Evolutionary conservation across 2,888 invertebrate species (phyloP).

Genomic region (Pseudococcus jackbeardsleyi): DNA sequence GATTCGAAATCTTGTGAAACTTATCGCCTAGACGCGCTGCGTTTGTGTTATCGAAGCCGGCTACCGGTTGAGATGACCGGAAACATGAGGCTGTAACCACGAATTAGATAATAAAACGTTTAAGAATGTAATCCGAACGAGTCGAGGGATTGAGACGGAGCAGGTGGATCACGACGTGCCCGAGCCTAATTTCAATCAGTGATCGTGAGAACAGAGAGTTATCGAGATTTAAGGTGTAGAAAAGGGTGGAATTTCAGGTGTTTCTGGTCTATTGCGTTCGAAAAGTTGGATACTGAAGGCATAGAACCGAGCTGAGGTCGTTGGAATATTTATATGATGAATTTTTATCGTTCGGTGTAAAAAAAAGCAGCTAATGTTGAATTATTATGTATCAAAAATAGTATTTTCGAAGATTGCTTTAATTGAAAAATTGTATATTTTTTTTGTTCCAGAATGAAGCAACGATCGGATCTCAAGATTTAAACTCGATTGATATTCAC

Average conservation of each 20-base stretch:
- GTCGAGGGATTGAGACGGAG: not conserved
- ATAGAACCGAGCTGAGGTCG: not conserved
- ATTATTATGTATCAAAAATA: too few species aligned
- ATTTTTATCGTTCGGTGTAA: too few species aligned
- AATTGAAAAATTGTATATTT: too few species aligned
- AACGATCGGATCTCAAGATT: too few species aligned
- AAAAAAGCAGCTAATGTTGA: too few species aligned
- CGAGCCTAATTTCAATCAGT: constrained; percentile 39
- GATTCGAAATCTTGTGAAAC: constrained; percentile 19
- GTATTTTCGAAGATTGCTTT: too few species aligned
- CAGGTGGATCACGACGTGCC: constrained; percentile 37
- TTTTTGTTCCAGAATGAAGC: too few species aligned
- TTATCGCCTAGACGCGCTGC: constrained; percentile 15
- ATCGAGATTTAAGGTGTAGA: constrained; percentile 22
- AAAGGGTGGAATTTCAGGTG: constrained; percentile 1
- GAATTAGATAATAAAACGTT: constrained; percentile 45
- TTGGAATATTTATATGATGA: not conserved
- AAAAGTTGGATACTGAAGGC: not conserved
- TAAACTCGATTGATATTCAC: not conserved
- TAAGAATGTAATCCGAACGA: constrained; percentile 32
- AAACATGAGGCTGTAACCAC: constrained; percentile 29
- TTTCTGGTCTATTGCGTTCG: not conserved
- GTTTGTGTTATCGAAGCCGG: constrained; percentile 33
- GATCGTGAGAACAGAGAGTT: constrained; percentile 25
- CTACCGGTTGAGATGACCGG: constrained; percentile 36